Conservation (phyloP, 1,140 invertebrate species). For the Papilio polytes region DNA sequence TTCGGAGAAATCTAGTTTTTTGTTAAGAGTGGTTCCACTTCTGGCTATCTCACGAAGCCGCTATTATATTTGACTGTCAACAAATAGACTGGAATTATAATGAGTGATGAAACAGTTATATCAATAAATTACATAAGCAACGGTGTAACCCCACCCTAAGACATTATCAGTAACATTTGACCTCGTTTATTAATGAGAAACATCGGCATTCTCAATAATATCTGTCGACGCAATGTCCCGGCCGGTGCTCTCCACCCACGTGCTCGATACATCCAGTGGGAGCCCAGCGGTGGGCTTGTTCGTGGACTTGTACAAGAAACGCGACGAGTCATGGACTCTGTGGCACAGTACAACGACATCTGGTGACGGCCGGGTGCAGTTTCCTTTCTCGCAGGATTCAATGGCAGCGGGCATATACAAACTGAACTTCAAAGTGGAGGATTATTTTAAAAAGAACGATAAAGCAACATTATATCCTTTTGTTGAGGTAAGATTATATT, state of each 20-base stretch:
- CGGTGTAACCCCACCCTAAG: conserved; percentile 30
- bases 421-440: conserved; percentile 89
- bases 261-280: conserved; percentile 88
- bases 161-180: conserved; percentile 38
- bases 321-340: conserved; percentile 86
- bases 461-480: conserved; percentile 89
- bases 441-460: conserved; percentile 87
- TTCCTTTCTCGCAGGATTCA: conserved; percentile 86
- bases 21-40: too few species aligned
- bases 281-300: conserved; percentile 85
- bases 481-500: conserved; percentile 86
- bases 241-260: conserved; percentile 86
- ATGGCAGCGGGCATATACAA: conserved; percentile 89
- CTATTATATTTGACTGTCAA: neutral
- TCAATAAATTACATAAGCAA: neutral
- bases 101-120: neutral
- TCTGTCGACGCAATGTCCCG: conserved; percentile 57
- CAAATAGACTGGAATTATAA: neutral
- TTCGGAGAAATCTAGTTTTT: too few species aligned
- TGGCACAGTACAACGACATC: conserved; percentile 87
- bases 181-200: conserved; percentile 32
- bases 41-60: too few species aligned
- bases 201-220: conserved; percentile 12
- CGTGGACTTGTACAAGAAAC: conserved; percentile 87
- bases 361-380: conserved; percentile 86